Evolutionary conservation across 2,113 vertebrate species (phyloP), one percentile per base, ranked within the genome.

Genomic region (Apeltes quadracus): DNA sequence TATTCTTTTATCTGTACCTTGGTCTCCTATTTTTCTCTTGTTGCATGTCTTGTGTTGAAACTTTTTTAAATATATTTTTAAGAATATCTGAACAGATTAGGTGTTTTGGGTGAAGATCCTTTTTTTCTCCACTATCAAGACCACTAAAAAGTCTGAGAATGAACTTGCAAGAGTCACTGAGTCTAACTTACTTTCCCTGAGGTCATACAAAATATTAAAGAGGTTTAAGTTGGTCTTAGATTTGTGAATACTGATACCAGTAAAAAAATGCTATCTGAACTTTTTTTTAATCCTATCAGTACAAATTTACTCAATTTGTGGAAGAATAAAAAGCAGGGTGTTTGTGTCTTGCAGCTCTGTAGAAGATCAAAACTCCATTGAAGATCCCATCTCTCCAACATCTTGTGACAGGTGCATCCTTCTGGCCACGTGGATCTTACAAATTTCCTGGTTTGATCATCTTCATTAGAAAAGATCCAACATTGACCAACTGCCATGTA

Each of bases 371-470:
- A 44, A 11, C 53, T 32, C 4, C 4, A 50, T 15, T 62, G 48
- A 44, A 7, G n/a, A 61, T 29, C 7, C 3, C 11, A 18, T 44
- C 38, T 43, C 27, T 44, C 48, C n/a, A 27, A 70, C 48, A 8
- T 36, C 8, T 29, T 72, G 16, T 48, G 38, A 43, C 44, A 46
- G 27, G 12, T 29, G 54, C 34, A 36, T 57, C 14, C 27, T 43
- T 54, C 34, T 50, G 48, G 32, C 12, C 23, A 13, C 50, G 41
- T 76, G 18, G 5, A 34, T 56, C 13, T 32, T 36, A 12, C 41
- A 14, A 5, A n/a, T n/a, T n/a, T n/a, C n/a, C 36, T 39, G 36
- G 55, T 68, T 62, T 62, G 43, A 69, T 69, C 41, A 53, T 65
- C 27, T 46, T 4, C 9, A 12, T 75, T 14, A 79, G 14, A 36